Percentiles rank a stretch among this genome's conserved stretches.
These are phyloP conservation scores for Odontocolon sp. DNA, from an alignment of 2,888 invertebrate genomes.

Conservation along the genomic window DNA sequence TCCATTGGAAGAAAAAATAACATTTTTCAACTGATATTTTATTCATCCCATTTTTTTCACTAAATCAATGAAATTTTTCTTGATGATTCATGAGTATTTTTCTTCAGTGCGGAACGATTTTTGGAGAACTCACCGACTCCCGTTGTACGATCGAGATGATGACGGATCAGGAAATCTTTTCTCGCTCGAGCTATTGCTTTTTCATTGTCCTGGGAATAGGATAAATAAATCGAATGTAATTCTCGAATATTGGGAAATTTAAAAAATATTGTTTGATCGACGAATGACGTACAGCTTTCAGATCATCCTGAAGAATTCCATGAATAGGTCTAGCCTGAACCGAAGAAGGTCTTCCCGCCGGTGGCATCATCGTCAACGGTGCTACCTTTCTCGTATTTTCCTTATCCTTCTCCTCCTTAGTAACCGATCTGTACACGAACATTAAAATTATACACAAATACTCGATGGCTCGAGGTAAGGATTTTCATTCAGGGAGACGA, in stretches of 20 bases:
- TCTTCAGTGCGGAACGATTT: too few species aligned
- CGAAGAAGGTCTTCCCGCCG: conserved; percentile 78
- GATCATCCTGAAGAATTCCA: conserved; percentile 74
- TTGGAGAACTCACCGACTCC: conserved; percentile 83
- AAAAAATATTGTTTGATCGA: background rate
- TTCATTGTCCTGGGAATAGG: conserved; percentile 75
- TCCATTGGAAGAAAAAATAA: background rate
- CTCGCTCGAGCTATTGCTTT: conserved; percentile 81
- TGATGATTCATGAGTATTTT: background rate
- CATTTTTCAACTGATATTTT: background rate
- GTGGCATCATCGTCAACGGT: conserved; percentile 72
- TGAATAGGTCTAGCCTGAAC: conserved; percentile 77
- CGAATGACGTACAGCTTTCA: conserved; percentile 69
- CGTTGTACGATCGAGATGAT: conserved; percentile 88
- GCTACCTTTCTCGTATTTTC: conserved; percentile 89
- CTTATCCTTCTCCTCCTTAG: conserved; percentile 93
- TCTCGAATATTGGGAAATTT: too few species aligned
- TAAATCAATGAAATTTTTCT: too few species aligned
- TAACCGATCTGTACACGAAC: conserved; percentile 85
- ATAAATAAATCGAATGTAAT: background rate
- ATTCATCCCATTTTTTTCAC: too few species aligned
- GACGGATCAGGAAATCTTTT: conserved; percentile 86
- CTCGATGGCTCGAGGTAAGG: background rate
- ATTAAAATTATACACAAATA: conserved; percentile 12
- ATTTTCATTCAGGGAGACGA: conserved; percentile 37